Conservation (phyloP, 1,140 invertebrate genomes). For the Metopolophium dirhodum region DNA sequence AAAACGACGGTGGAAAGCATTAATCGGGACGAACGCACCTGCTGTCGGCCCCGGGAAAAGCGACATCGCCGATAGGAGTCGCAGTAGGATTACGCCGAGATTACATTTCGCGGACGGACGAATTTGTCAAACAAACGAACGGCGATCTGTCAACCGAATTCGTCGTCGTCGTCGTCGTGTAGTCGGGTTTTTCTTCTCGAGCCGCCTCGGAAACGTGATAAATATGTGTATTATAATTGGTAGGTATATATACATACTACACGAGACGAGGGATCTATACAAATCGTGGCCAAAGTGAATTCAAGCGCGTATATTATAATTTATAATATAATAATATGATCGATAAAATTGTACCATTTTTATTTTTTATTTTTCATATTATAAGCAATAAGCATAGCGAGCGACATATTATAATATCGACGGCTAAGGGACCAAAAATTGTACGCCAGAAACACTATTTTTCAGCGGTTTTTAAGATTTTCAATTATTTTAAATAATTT, state of each 20-base stretch:
- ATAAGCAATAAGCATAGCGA: too few relatives aligned
- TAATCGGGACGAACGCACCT: not conserved
- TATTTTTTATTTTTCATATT: too few relatives aligned
- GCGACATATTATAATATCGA: too few relatives aligned
- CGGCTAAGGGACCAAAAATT: too few relatives aligned
- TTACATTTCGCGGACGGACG: not conserved
- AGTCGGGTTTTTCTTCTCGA: not conserved
- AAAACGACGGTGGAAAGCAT: not conserved
- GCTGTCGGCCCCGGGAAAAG: not conserved
- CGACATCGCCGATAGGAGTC: slow-evolving; percentile 8
- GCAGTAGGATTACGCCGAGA: slow-evolving; percentile 8
- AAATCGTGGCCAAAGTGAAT: not conserved
- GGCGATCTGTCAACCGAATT: slow-evolving; percentile 35
- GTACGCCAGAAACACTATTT: too few relatives aligned
- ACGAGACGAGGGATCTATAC: not conserved
- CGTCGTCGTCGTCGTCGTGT: too few relatives aligned
- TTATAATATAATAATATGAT: too few relatives aligned
- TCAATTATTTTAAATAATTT: too few relatives aligned
- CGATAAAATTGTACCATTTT: too few relatives aligned
- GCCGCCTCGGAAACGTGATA: not conserved
- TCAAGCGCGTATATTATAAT: not conserved
- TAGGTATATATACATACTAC: not conserved
- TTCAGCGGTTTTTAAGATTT: too few relatives aligned
- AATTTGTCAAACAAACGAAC: slow-evolving; percentile 3
- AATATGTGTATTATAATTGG: not conserved